Percentiles rank a stretch among this genome's conserved stretches.
Evolutionary conservation across 2,888 invertebrate species (phyloP).

Genomic region (Agonopterix heracliana): DNA sequence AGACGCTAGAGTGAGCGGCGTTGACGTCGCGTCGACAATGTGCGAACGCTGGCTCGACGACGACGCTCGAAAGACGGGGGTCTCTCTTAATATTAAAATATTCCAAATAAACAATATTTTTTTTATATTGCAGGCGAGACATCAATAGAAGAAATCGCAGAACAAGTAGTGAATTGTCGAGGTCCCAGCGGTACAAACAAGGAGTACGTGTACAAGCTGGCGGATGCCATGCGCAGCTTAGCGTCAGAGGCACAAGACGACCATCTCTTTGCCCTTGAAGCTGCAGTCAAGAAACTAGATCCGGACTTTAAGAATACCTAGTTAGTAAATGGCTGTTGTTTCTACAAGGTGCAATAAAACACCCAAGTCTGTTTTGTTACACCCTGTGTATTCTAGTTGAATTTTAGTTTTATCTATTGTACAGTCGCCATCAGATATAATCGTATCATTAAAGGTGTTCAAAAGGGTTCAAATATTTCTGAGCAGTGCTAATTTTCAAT

Average conservation of each 20-base stretch:
- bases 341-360: neutral
- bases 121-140: conserved; percentile 79
- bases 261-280: conserved; percentile 85
- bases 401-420: neutral
- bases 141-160: conserved; percentile 85
- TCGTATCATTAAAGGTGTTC: neutral
- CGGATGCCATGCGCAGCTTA: conserved; percentile 83
- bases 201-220: conserved; percentile 93
- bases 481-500: too few species aligned
- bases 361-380: neutral
- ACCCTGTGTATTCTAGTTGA: too few species aligned
- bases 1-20: too few species aligned
- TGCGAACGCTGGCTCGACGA: too few species aligned
- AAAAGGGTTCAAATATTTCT: too few species aligned
- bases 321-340: neutral
- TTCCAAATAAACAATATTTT: too few species aligned
- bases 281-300: conserved; percentile 53
- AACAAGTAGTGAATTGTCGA: conserved; percentile 81
- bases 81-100: too few species aligned
- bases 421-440: too few species aligned
- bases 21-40: too few species aligned
- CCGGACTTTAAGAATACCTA: conserved; percentile 1
- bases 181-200: conserved; percentile 95
- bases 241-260: conserved; percentile 84
- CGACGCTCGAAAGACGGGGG: too few species aligned